Percentiles rank a stretch among this genome's conserved stretches.
Conservation (phyloP, 2,797 vertebrate genomes). For the Micrastur ruficollis region DNA sequence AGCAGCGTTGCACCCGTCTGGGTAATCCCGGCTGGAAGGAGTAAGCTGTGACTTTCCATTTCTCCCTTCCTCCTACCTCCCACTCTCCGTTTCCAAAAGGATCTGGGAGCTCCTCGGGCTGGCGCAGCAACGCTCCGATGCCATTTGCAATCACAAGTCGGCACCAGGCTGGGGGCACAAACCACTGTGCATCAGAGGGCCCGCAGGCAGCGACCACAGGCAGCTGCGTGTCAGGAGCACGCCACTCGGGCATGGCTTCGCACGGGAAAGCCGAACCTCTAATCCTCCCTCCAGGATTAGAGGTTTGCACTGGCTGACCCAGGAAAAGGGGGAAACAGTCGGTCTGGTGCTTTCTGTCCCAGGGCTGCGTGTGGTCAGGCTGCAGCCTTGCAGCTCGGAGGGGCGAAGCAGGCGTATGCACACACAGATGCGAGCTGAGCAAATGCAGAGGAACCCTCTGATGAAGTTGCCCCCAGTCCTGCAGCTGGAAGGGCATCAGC, state of each 20-base stretch:
- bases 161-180: constrained; percentile 3
- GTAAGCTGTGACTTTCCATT: background rate
- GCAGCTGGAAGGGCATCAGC: background rate
- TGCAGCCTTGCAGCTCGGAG: background rate
- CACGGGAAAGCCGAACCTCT: fast-evolving
- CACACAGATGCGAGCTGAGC: background rate
- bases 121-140: background rate
- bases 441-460: background rate
- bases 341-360: background rate
- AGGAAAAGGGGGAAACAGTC: background rate
- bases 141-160: background rate
- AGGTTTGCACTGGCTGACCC: background rate
- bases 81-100: background rate
- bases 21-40: background rate
- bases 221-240: background rate
- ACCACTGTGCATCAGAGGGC: background rate
- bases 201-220: background rate
- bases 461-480: background rate
- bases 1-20: fast-evolving
- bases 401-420: fast-evolving
- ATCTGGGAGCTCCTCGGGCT: background rate
- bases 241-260: background rate
- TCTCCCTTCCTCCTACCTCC: constrained; percentile 21
- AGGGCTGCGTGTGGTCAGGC: background rate
- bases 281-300: fast-evolving